Conservation (phyloP, 2,888 invertebrate species). For the Noctua comes region DNA sequence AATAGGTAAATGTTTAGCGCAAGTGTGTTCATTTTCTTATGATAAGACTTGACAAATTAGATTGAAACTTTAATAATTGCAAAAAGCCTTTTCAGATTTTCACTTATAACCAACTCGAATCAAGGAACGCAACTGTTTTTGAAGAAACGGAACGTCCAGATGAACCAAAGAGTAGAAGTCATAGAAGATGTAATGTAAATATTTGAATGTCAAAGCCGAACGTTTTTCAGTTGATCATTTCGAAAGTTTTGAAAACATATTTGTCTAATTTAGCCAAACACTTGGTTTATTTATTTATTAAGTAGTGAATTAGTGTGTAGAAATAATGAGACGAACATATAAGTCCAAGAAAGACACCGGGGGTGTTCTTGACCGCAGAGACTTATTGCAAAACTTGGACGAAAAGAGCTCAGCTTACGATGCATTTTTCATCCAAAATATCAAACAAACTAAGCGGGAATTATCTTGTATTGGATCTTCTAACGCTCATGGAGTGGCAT, state of each 20-base stretch:
- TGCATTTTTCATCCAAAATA: slow-evolving; percentile 86
- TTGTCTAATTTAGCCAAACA: neutral
- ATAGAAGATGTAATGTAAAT: too few relatives aligned
- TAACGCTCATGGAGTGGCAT: slow-evolving; percentile 71
- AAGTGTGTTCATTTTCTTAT: too few relatives aligned
- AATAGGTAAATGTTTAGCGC: too few relatives aligned
- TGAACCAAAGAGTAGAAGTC: neutral
- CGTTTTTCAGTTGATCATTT: slow-evolving; percentile 42
- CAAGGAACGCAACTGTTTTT: too few relatives aligned
- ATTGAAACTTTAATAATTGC: too few relatives aligned
- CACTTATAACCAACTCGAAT: too few relatives aligned
- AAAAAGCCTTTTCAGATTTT: too few relatives aligned
- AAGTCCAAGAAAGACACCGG: slow-evolving; percentile 82
- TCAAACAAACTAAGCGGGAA: slow-evolving; percentile 86
- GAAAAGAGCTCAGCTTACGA: slow-evolving; percentile 83
- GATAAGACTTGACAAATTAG: too few relatives aligned
- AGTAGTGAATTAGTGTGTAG: slow-evolving; percentile 8
- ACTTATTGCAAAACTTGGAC: slow-evolving; percentile 79
- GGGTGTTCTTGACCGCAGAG: slow-evolving; percentile 78
- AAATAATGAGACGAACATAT: slow-evolving; percentile 82
- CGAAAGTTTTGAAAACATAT: slow-evolving; percentile 38
- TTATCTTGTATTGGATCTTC: slow-evolving; percentile 78
- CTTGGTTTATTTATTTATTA: slow-evolving; percentile 16
- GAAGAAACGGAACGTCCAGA: neutral
- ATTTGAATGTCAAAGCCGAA: slow-evolving; percentile 23